These are phyloP conservation scores for Podilymbus podiceps DNA, from an alignment of 2,113 vertebrate genomes.

Conservation along the genomic window DNA sequence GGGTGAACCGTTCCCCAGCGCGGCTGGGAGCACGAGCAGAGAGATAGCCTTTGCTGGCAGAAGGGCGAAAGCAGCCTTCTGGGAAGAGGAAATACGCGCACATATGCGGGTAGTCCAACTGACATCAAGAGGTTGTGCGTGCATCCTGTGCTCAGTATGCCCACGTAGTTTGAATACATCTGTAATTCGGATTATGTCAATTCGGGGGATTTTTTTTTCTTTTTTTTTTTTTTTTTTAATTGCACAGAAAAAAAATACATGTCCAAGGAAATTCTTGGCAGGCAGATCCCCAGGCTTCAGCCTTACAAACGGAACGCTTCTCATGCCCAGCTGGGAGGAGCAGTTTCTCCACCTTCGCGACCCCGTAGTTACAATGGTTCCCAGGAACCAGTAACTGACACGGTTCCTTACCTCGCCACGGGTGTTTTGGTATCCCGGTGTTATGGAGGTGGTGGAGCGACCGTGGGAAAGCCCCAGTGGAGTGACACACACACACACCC, in stretches of 20 bases:
- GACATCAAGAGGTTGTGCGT: neutral
- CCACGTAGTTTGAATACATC: neutral
- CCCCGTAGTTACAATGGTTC: neutral
- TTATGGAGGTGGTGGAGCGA: neutral
- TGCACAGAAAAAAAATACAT: slow-evolving; percentile 11
- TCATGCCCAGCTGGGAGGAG: neutral
- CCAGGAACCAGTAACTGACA: neutral
- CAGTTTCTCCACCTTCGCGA: neutral
- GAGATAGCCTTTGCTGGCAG: neutral
- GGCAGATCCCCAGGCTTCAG: neutral
- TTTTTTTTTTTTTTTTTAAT: too few species aligned
- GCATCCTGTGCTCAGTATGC: neutral
- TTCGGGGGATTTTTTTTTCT: neutral
- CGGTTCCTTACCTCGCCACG: slow-evolving; percentile 26
- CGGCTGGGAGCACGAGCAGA: neutral
- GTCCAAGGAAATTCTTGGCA: slow-evolving; percentile 1
- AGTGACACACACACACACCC: neutral
- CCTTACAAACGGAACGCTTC: neutral
- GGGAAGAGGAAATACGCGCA: neutral
- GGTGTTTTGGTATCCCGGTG: neutral
- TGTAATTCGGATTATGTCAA: neutral
- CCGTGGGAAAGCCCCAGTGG: slow-evolving; percentile 24
- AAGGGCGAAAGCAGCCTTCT: neutral
- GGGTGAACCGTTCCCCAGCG: neutral
- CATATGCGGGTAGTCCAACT: neutral